Evolutionary conservation across 2,888 invertebrate species (phyloP), one percentile per base, ranked within the genome.

Genomic region (Geotrupes spiniger): DNA sequence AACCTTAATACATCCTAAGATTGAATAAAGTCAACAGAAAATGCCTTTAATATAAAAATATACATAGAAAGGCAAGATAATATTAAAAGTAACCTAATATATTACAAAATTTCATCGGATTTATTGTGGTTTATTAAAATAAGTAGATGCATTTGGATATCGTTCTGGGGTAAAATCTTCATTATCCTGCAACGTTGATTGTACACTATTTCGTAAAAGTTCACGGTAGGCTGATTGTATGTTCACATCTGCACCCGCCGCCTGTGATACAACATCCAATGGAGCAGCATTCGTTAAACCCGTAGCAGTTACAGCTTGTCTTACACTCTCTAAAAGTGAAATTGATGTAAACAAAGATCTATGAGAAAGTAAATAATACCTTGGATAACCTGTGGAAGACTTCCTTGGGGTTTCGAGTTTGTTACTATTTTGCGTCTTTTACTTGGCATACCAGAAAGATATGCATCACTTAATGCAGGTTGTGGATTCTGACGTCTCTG

Each of bases 381-480:
- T 60, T 71, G 56, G 39, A 74, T 73, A 4, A 72, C 71, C 58
- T 73, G 72, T 33, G 72, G 66, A 56, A 74, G 62, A 58, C 67
- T 70, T 41, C 71, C 72, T 54, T 71, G 71, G 8, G 72, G 71
- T 62, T 73, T 74, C 2, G 64, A 53, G 52, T 58, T 65, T 28
- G 68, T 63, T 9, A 87, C 77, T 54, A 92, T 79, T 70, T 91
- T 89, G 54, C 94, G 85, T 50, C 93, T 82, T 71, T 93, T 91
- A 29, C 88, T 84, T 9, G 96, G 92, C 85, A 95, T 87, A 8
- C 92, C 91, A 5, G 87, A 83, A 36, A 94, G 76, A 71, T 95
- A 96, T 0, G 91, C 92, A 74, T 95, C 94, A 66, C 94, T 94
- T 70, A 87, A 87, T 17, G 87, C 83, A 1, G 76, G 68, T 61